Base-by-base conservation (phyloP, 2,888 invertebrate species). In the Ennomos quercinarius region DNA sequence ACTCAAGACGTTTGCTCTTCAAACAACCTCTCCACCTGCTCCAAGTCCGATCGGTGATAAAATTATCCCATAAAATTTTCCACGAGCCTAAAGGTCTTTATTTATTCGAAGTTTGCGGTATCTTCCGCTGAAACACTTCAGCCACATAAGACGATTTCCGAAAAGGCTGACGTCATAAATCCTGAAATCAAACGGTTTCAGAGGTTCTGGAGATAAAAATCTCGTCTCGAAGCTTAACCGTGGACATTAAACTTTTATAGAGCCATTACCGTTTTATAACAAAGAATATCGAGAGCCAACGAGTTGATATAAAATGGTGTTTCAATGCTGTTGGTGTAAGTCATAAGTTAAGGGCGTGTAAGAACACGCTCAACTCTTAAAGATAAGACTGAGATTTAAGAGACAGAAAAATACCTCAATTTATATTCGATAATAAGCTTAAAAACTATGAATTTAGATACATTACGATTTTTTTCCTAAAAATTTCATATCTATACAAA, bases 211-310 rank as follows among this genome's bases (percentile, higher is more conserved):
- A 66, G 67, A 63, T 62, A 63, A 68, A 68, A 68, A 68, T 68
- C 68, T 63, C 66, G 63, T 72, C 64, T 57, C 38, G 51, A 63
- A 70, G 72, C 74, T 72, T 73, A 71, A 67, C 63, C 65, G 66
- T 68, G 62, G 70, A 77, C 80, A 77, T 78, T 77, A 78, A 81
- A 77, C 65, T 82, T 83, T 83, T 81, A 82, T 78, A 73, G 73
- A 73, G 68, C 77, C 69, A 74, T 80, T 80, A 81, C 78, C 70
- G 78, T 76, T 83, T 80, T 81, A 81, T 80, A 81, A 80, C 83
- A 80, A 83, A 78, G 81, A 79, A 78, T 81, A 82, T 79, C 76
- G 77, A 77, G 72, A 76, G 71, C 69, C 63, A 72, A 69, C 63
- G 55, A 62, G 66, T 58, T 64, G 67, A 73, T 67, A 74, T 80